Evolutionary conservation across 2,888 invertebrate species (phyloP), one percentile per base, ranked within the genome.

Genomic region (Selenia dentaria): DNA sequence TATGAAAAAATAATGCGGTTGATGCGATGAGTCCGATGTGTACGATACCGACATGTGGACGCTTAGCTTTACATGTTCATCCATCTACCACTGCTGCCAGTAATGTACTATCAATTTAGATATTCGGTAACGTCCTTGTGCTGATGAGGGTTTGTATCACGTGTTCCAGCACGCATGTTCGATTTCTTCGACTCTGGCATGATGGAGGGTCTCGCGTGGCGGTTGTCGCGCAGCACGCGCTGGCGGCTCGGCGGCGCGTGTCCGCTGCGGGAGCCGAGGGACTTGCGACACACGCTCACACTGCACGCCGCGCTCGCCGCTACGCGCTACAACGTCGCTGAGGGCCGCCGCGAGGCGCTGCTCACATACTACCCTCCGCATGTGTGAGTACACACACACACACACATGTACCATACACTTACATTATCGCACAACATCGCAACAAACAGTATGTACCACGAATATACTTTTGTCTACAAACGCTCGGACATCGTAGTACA

Each of bases 101-200:
- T n/a, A n/a, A n/a, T n/a, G n/a, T n/a, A n/a, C n/a, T n/a, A n/a
- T n/a, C n/a, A n/a, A n/a, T n/a, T n/a, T n/a, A n/a, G n/a, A n/a
- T n/a, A n/a, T n/a, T n/a, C n/a, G n/a, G n/a, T n/a, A n/a, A n/a
- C n/a, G n/a, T n/a, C n/a, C n/a, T n/a, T n/a, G n/a, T n/a, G n/a
- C n/a, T 22, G 22, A 22, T 8, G 22, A 6, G 5, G 2, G 22
- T 6, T 22, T 2, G 6, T 8, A 8, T 22, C 6, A 6, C 8
- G 3, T 31, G 10, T 92, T 93, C 12, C 92, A 98, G 98, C 97
- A 57, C 95, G 97, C 64, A 95, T 96, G 92, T 97, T 97, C 79
- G 98, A 98, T 87, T 98, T 96, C 91, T 96, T 98, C 86, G 98
- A 98, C 89, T 90, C 94, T 57, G 96, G 98, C 37, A 95, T 96